These are phyloP conservation scores for Pangasius djambal DNA, from an alignment of 2,797 vertebrate species.

Conservation along the genomic window DNA sequence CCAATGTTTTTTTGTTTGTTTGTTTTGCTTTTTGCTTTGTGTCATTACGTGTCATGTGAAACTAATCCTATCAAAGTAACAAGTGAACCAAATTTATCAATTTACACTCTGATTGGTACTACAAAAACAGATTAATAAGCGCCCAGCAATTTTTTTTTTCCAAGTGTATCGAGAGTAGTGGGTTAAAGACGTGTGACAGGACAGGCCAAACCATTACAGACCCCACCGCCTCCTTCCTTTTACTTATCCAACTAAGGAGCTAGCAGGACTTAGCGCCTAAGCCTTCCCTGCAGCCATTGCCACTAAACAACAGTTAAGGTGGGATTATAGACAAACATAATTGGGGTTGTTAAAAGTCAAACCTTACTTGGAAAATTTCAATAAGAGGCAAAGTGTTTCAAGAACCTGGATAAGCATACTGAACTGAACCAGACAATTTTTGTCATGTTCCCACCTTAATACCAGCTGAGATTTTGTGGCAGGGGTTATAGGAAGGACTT, in stretches of 20 bases:
- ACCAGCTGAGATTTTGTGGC: constrained; percentile 5
- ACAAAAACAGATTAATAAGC: not conserved
- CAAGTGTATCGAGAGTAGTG: not conserved
- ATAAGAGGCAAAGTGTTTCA: not conserved
- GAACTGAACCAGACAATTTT: not conserved
- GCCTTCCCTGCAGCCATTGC: constrained; percentile 18
- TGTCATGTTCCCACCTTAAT: not conserved
- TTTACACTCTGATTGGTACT: not conserved
- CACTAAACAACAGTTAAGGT: constrained; percentile 27
- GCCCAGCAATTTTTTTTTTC: not conserved
- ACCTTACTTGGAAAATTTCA: constrained; percentile 20
- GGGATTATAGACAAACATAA: constrained; percentile 9
- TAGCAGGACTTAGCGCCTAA: constrained; percentile 38
- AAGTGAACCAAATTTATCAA: not conserved
- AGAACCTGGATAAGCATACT: not conserved
- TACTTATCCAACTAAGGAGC: constrained; percentile 50
- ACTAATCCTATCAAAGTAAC: not conserved
- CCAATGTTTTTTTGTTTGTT: not conserved
- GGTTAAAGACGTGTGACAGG: not conserved
- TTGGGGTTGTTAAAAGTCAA: constrained; percentile 29
- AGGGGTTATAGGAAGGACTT: not conserved
- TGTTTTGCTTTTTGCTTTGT: not conserved
- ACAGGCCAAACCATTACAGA: constrained; percentile 11
- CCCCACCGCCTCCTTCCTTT: constrained; percentile 32
- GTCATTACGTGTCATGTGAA: not conserved